Base-by-base conservation (phyloP, 2,113 vertebrate genomes). In the Psammodynastes pulverulentus region DNA sequence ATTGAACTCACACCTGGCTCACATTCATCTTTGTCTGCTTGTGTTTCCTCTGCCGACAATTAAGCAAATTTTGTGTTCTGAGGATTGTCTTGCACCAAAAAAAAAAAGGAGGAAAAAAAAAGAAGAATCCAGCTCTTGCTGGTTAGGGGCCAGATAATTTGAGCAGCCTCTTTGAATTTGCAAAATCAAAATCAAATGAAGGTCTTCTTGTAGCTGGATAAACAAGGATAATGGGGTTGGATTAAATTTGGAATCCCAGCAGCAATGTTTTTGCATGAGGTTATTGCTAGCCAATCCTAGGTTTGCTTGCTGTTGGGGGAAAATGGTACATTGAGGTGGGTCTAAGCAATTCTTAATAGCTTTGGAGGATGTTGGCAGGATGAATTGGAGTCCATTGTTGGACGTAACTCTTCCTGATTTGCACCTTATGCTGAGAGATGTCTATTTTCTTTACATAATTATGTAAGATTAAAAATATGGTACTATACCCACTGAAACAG, bases 1-100 rank as follows among this genome's bases (percentile, higher is more conserved):
- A 94, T 92, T 90, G 49, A 86, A 90, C 92, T 91, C 56, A 13
- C 9, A 34, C 95, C 94, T 90, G 51, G 84, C 58, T 62, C 0
- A 51, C 48, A 6, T 34, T 29, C 4, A 4, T 12, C 1, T 26
- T 72, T 12, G 1, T 23, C 52, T 39, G n/a, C 34, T 29, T 51
- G 48, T 3, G 0, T 43, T 43, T 86, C 39, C 87, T 49, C 48
- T 34, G 67, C 72, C 17, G 39, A 34, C 49, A 34, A 23, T 88
- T 84, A 29, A 26, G 49, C 53, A 46, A 4, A 54, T 21, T 88
- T 9, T 39, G 23, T 56, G 34, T 56, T 43, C 51, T 43, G 52
- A n/a, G 19, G 3, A 52, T 9, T 26, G 48, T 87, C 48, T 51
- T 26, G 24, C 24, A 86, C 1, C 29, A 13, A 15, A 29, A 29